phyloP scores from a whole-genome alignment of 2,113 vertebrate species.

The Psophia crepitans region DNA sequence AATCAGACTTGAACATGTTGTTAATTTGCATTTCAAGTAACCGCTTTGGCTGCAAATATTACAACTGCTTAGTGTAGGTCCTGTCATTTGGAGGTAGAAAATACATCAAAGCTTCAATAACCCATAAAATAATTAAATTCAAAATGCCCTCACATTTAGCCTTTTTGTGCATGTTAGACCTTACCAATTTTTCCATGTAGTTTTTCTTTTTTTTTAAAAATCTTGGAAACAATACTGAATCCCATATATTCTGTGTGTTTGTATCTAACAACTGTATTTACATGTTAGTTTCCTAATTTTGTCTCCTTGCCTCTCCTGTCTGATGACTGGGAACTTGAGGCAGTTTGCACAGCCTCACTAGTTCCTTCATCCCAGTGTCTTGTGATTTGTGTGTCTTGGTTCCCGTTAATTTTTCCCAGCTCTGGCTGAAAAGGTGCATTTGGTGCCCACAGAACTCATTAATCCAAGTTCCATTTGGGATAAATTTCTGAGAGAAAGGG shows the following conservation, averaged over 20 bases:
- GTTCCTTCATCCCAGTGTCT: neutral
- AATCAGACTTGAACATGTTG: neutral
- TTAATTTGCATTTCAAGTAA: slow-evolving; percentile 46
- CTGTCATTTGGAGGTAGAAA: neutral
- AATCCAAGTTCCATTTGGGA: neutral
- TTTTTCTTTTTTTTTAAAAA: neutral
- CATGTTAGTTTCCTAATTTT: neutral
- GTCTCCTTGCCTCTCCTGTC: neutral
- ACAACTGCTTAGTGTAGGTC: neutral
- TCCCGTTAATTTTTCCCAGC: neutral
- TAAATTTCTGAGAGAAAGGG: neutral
- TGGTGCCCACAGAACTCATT: neutral
- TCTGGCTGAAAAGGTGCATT: neutral
- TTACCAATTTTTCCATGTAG: neutral
- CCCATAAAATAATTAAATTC: neutral
- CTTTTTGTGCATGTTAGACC: neutral
- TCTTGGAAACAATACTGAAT: neutral
- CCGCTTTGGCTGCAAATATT: neutral
- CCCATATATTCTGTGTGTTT: neutral
- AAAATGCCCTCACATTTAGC: neutral
- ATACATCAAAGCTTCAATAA: neutral
- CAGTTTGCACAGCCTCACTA: neutral
- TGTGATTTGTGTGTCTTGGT: neutral
- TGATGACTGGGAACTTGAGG: neutral
- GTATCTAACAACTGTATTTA: neutral